Evolutionary conservation across 2,797 vertebrate species (phyloP), one percentile per base, ranked within the genome.

Genomic region (Margarornis squamiger): DNA sequence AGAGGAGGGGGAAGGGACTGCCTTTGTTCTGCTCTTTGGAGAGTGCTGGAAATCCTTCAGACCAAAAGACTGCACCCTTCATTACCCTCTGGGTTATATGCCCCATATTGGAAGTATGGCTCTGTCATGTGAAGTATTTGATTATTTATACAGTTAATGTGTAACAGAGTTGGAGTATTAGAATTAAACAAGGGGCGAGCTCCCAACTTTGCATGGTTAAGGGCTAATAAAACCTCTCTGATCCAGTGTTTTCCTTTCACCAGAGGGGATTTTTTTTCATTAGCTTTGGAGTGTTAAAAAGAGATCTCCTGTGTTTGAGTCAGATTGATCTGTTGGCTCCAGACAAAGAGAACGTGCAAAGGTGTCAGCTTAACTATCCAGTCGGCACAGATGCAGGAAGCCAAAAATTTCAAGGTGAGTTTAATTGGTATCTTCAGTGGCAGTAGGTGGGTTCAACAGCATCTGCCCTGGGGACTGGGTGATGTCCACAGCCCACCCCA

Each of bases 141-240:
- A 95, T 96, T 96, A 96, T 96, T 97, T 97, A 92, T 92, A 91
- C 74, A 76, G 95, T 97, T 97, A 95, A 97, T 96, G 90, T 95
- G 94, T 97, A 95, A 95, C 96, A 97, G 96, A 96, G 87, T 88
- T 23, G 8, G 83, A 95, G 81, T 96, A 91, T 94, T 92, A 97
- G 95, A 96, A 95, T 96, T 93, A 95, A 96, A 94, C 82, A 92
- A 74, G 52, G 55, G 78, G 93, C 1, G 30, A 93, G 74, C 87
- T 96, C 97, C 85, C 95, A 97, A 78, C 93, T 93, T 95, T 61
- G 59, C 55, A 51, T 95, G 87, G 92, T 95, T 97, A 93, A 86
- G 80, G 93, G 70, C 91, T 94, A 96, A 95, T 96, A 79, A 96
- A 93, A 92, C 70, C 88, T 87, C 74, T 96, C 92, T 88, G 86